These are phyloP conservation scores for Etheostoma nigrum DNA, from an alignment of 2,797 vertebrate species.

Conservation along the genomic window DNA sequence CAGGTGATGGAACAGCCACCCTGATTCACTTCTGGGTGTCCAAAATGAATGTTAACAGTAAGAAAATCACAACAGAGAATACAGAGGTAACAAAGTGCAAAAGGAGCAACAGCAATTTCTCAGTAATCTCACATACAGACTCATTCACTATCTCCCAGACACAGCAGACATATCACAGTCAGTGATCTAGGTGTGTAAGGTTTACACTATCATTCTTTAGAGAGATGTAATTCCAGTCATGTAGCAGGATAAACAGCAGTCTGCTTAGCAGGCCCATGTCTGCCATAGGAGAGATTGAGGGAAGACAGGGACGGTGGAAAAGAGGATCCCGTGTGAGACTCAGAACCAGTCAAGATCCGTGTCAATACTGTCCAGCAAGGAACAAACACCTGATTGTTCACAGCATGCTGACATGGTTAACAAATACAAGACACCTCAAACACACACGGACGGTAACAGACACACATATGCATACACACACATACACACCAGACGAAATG, in stretches of 20 bases:
- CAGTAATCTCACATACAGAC: conserved; percentile 43
- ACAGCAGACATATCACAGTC: conserved; percentile 42
- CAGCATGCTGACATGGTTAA: conserved; percentile 63
- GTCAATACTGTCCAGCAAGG: conserved; percentile 56
- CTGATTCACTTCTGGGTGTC: conserved; percentile 48
- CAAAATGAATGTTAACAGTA: conserved; percentile 47
- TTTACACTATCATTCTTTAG: conserved; percentile 72
- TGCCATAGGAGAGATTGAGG: conserved; percentile 68
- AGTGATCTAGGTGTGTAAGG: conserved; percentile 58
- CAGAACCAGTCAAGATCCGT: conserved; percentile 64
- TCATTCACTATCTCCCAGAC: conserved; percentile 39
- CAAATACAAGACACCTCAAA: conserved; percentile 55
- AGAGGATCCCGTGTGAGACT: conserved; percentile 60
- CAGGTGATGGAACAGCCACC: conserved; percentile 45
- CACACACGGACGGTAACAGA: conserved; percentile 20
- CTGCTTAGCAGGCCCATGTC: conserved; percentile 82
- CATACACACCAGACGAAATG: conserved; percentile 71
- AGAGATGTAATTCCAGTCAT: conserved; percentile 83
- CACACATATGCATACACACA: conserved; percentile 53
- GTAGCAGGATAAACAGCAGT: conserved; percentile 83
- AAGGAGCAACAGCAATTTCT: conserved; percentile 30
- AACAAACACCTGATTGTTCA: conserved; percentile 48
- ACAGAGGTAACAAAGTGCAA: conserved; percentile 37
- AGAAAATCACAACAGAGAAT: conserved; percentile 41
- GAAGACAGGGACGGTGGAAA: conserved; percentile 57